These are phyloP conservation scores for Cheilosia impressa DNA, from an alignment of 2,888 invertebrate species.

Conservation along the genomic window DNA sequence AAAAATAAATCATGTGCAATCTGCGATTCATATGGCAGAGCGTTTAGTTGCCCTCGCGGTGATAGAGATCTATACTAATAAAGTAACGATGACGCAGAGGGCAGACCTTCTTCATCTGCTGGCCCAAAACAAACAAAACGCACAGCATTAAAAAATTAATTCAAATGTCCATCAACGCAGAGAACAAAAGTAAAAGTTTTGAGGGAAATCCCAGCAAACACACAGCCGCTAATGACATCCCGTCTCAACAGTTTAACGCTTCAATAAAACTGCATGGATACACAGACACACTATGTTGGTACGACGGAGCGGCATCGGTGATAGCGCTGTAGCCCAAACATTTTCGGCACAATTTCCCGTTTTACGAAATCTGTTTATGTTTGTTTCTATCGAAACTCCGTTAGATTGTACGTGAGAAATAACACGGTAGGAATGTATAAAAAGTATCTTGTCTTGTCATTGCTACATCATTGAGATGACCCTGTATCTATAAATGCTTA, in stretches of 20 bases:
- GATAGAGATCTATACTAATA: constrained; percentile 21
- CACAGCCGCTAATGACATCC: constrained; percentile 13
- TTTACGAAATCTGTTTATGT: constrained; percentile 20
- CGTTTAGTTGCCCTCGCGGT: background rate
- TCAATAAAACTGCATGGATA: background rate
- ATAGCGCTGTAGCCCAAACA: too few relatives aligned
- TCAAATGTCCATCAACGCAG: constrained; percentile 40
- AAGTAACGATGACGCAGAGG: constrained; percentile 16
- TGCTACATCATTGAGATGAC: background rate
- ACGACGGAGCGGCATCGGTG: background rate
- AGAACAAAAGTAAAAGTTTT: constrained; percentile 47
- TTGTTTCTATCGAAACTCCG: constrained; percentile 20
- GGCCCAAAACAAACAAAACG: background rate
- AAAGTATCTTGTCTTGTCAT: background rate
- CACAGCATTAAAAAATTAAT: constrained; percentile 36
- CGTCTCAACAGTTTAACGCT: constrained; percentile 6
- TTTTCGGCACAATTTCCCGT: background rate
- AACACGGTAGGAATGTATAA: constrained; percentile 3
- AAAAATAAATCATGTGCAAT: constrained; percentile 12
- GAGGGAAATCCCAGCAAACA: constrained; percentile 17
- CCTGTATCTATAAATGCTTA: constrained; percentile 1
- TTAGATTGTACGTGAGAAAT: constrained; percentile 29
- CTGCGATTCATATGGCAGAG: background rate
- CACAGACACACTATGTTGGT: too few relatives aligned
- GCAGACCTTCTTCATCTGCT: constrained; percentile 8